phyloP scores from a whole-genome alignment of 2,113 vertebrate species.

The Takifugu flavidus region DNA sequence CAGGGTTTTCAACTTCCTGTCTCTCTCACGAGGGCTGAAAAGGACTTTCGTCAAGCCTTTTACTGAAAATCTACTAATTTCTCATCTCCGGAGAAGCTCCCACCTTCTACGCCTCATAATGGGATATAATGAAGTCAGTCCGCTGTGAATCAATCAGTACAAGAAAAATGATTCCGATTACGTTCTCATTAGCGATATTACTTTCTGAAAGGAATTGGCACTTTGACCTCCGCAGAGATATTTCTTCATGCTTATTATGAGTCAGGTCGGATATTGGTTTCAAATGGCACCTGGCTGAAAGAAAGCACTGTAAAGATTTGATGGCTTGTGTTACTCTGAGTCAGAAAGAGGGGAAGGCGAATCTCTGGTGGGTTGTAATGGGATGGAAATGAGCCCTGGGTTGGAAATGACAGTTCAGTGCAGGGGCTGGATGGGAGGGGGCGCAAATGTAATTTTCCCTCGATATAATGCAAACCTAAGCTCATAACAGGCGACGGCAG shows the following conservation, averaged over 20 bases:
- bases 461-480: constrained; percentile 24
- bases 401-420: constrained; percentile 44
- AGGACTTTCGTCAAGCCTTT: constrained; percentile 26
- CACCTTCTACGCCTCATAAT: constrained; percentile 54
- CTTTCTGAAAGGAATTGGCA: constrained; percentile 46
- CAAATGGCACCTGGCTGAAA: constrained; percentile 55
- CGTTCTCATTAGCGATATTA: constrained; percentile 56
- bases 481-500: constrained; percentile 13
- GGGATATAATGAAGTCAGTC: constrained; percentile 30
- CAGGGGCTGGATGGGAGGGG: neutral
- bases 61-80: constrained; percentile 30
- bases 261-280: constrained; percentile 59
- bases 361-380: constrained; percentile 60
- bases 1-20: constrained; percentile 15
- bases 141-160: constrained; percentile 21
- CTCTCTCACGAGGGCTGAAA: constrained; percentile 32
- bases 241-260: constrained; percentile 36
- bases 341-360: constrained; percentile 31
- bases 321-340: constrained; percentile 62
- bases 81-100: constrained; percentile 33
- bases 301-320: constrained; percentile 57
- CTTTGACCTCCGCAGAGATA: constrained; percentile 41
- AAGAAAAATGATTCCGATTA: constrained; percentile 46
- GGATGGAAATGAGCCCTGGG: constrained; percentile 37
- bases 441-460: constrained; percentile 12